phyloP scores from a whole-genome alignment of 2,113 vertebrate genomes.

The Nematolebias whitei region DNA sequence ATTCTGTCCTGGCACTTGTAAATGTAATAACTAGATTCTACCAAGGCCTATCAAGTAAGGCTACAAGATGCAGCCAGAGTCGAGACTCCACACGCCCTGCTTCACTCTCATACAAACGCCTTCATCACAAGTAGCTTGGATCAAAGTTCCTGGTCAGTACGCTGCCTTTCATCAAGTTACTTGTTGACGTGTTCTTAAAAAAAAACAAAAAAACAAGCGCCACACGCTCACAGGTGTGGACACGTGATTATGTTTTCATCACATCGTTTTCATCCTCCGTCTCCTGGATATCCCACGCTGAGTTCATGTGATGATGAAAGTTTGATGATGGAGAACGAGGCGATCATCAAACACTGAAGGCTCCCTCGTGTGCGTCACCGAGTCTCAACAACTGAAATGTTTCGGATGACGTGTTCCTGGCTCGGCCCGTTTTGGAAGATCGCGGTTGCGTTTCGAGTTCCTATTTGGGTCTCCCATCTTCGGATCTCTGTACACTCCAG shows the following conservation, averaged over 20 bases:
- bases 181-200: too few species aligned
- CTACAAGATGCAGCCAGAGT: slow-evolving; percentile 70
- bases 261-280: background rate
- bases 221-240: slow-evolving; percentile 1
- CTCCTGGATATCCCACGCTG: slow-evolving; percentile 34
- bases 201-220: too few species aligned
- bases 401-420: slow-evolving; percentile 5
- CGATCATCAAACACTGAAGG: slow-evolving; percentile 49
- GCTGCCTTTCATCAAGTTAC: slow-evolving; percentile 1
- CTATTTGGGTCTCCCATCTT: slow-evolving; percentile 12
- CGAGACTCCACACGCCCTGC: slow-evolving; percentile 51
- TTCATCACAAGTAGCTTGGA: slow-evolving; percentile 56
- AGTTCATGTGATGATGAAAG: slow-evolving; percentile 40
- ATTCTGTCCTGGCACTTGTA: slow-evolving; percentile 77
- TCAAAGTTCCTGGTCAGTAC: slow-evolving; percentile 36
- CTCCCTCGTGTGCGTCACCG: slow-evolving; percentile 20
- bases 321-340: slow-evolving; percentile 24
- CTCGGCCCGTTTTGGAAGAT: slow-evolving; percentile 41
- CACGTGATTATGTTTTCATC: slow-evolving; percentile 6
- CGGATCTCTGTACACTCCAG: slow-evolving; percentile 3
- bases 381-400: slow-evolving; percentile 24
- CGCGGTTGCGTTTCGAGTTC: slow-evolving; percentile 39
- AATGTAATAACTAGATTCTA: slow-evolving; percentile 72
- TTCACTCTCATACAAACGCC: slow-evolving; percentile 29
- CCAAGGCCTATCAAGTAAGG: slow-evolving; percentile 67